Base-by-base conservation (phyloP, 37 sponge, comb jelly and placozoan species). In the Mnemiopsis leidyi region DNA sequence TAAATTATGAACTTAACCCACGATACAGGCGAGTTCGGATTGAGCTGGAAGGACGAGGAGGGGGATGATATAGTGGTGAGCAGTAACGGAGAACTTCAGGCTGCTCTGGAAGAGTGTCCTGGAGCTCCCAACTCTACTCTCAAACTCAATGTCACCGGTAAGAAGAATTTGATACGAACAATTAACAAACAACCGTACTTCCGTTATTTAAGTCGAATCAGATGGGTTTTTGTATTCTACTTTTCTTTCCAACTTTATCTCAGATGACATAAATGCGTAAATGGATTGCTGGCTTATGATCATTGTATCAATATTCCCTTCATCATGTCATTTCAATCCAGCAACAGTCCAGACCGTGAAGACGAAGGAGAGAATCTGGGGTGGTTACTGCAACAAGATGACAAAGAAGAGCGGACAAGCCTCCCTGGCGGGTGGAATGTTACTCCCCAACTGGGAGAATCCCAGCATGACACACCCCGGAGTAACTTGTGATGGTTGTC, bases 401-500 rank as follows among this genome's bases (percentile, higher is more conserved):
- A 38, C 3, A 61, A 40, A 85, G 29, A 28, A 85, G 24, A 40
- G 25, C 13, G 36, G 36, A 28, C 38, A 85, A 23, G 26, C 90
- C 24, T 21, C 35, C 3, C 25, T 29, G 29, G 20, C 9, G 3
- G 79, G 79, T 21, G 36, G 79, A 3, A 34, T 77, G 34, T 23
- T 38, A 61, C 13, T 85, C 23, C 90, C 90, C n/a, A 85, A 85
- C 61, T 85, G 61, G 61, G 61, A 85, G 48, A 85, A 85, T 29
- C 61, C 61, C 5, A 29, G 36, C 26, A 38, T 85, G 61, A 38
- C n/a, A 3, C 90, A 85, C 35, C 24, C 35, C 2, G 90, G 90
- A n/a, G 61, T 85, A 25, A 85, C 90, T 23, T 85, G 90, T 85
- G 90, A 85, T 85, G 90, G 90, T 3, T 85, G 90, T 85, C 61